Percentiles rank a stretch among this genome's conserved stretches.
Conservation (phyloP, 2,888 invertebrate species). For the Lycophotia porphyrea region DNA sequence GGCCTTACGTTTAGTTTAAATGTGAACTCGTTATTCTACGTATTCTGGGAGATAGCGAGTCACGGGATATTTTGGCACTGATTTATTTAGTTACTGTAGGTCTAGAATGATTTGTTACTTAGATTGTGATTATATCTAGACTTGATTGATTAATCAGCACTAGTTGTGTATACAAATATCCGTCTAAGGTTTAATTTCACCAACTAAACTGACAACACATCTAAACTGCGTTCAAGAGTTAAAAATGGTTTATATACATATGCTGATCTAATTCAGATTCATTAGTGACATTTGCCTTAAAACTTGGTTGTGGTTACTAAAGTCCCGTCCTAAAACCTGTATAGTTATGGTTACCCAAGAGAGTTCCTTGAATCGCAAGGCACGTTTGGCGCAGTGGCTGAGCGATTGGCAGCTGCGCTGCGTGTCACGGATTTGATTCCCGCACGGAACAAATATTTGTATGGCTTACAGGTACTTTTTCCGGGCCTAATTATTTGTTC, state of each 20-base stretch:
- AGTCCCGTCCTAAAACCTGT: too few species aligned
- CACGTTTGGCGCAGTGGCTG: too few species aligned
- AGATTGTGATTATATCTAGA: neutral
- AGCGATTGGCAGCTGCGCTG: too few species aligned
- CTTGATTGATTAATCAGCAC: neutral
- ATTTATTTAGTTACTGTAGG: slow-evolving; percentile 35
- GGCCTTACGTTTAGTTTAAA: slow-evolving; percentile 42
- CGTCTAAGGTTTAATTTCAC: neutral
- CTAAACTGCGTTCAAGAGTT: neutral
- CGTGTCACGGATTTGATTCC: too few species aligned
- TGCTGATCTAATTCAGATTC: neutral
- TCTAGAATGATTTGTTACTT: slow-evolving; percentile 5
- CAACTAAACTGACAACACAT: neutral
- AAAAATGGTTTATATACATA: neutral
- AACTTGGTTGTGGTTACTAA: neutral
- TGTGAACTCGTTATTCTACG: slow-evolving; percentile 43
- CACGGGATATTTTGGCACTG: slow-evolving; percentile 26
- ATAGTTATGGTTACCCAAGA: too few species aligned
- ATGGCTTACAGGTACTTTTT: too few species aligned
- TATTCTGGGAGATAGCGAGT: slow-evolving; percentile 11
- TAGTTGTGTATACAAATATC: neutral
- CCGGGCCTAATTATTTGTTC: too few species aligned
- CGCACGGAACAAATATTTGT: too few species aligned
- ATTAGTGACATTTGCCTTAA: neutral
- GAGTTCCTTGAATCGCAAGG: neutral